Base-by-base conservation (phyloP, 2,888 invertebrate genomes). In the Ectemnius continuus region DNA sequence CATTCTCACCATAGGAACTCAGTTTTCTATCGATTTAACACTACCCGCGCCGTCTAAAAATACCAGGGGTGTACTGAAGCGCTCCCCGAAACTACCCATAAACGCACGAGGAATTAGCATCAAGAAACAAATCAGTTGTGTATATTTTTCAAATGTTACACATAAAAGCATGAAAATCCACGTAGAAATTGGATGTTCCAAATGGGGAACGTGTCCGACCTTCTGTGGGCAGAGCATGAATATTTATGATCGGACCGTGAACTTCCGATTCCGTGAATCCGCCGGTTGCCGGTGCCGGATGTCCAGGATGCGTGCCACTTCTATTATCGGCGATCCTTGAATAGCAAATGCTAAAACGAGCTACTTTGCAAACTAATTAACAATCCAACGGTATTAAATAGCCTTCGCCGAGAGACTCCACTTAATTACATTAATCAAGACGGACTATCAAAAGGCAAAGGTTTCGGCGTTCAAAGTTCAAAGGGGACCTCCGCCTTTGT, bases 21-120 rank as follows among this genome's bases (percentile, higher is more conserved):
- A 75, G 85, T 86, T 86, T 87, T 84, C 86, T 90, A 90, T 90
- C 86, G 90, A 90, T 90, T 88, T 88, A 90, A 90, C 89, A 90
- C 84, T 77, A 85, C 84, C 75, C 82, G 79, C 81, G 71, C 76
- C 66, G 73, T 84, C 88, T 87, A 87, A 87, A 88, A 87, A 88
- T 88, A 88, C 75, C 84, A 83, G 47, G 63, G 74, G 64, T 74
- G 63, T 61, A 68, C 68, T 36, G 6, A 36, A 36, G 8, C 60
- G 70, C 61, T 46, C 48, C 23, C 65, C n/a, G 69, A 26, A 46
- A 48, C 45, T 48, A 60, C 63, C 64, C 70, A 52, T 70, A 70
- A 5, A 16, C 26, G 61, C 56, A 26, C n/a, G 47, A 70, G 28
- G 20, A 52, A 16, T 62, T 46, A n/a, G 47, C 65, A 23, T 61